Base-by-base conservation (phyloP, 2,888 invertebrate genomes). In the Sycophila texana region DNA sequence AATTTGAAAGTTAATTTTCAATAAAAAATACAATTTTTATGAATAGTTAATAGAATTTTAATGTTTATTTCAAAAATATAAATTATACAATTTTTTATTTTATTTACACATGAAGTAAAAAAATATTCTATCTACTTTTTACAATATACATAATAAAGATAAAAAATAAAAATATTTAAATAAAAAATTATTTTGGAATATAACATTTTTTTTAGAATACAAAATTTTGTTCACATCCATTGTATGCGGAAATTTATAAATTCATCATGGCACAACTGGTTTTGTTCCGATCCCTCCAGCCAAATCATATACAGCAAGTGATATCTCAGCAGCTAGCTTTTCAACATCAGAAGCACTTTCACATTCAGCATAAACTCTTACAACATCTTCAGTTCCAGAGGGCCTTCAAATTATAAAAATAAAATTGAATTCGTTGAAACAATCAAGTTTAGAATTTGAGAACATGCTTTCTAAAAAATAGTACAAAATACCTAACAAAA, bases 371-470 rank as follows among this genome's bases (percentile, higher is more conserved):
- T 99, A 99, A 0, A 99, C 96, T 81, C 99, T 92, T 1, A 99
- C 96, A 14, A 99, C 93, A 90, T 99, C 98, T 91, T 99, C 99
- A 0, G 99, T 99, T 12, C 99, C 99, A 0, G 99, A 99, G 0
- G 99, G 95, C 66, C 99, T 94, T 82, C 55, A 88, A 85, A 75
- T 51, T 30, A 57, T 49, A 55, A 80, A 68, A 76, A 51, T 7
- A 70, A 82, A 12, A 10, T 60, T 10, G 10, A 61, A 61, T 30
- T 2, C 10, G 10, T 26, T n/a, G 5, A n/a, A 39, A 26, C 39
- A 39, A 39, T 39, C 39, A 39, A 10, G 39, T 39, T 30, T 72
- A 26, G 57, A 61, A 26, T 57, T 67, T 75, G 18, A 30, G 12
- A 63, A 18, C 4, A 16, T 13, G 2, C n/a, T 47, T n/a, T n/a